phyloP scores from a whole-genome alignment of 2,797 vertebrate species.

The Tympanoctomys barrerae region DNA sequence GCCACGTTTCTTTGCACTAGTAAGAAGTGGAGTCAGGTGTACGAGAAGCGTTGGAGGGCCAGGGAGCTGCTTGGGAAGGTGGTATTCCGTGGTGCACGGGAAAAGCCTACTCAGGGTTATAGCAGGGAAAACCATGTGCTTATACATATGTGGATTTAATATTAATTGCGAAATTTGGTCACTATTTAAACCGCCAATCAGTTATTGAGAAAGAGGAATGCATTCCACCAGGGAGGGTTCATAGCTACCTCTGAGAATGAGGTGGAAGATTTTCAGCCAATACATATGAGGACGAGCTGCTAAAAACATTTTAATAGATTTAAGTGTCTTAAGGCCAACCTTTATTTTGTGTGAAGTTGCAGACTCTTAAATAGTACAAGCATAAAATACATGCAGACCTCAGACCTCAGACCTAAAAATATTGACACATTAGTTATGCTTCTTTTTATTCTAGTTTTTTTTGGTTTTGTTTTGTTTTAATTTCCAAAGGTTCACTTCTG shows the following conservation, averaged over 20 bases:
- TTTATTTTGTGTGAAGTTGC: not conserved
- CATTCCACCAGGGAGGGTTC: not conserved
- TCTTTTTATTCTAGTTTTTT: slow-evolving; percentile 23
- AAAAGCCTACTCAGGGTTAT: not conserved
- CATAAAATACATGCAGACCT: not conserved
- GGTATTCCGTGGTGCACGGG: not conserved
- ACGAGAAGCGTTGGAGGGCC: not conserved
- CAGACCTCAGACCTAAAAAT: not conserved
- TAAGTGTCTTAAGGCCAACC: not conserved
- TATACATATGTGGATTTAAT: not conserved
- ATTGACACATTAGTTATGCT: not conserved
- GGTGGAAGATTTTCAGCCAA: slow-evolving; percentile 4
- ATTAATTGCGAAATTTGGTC: slow-evolving; percentile 8
- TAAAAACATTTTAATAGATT: not conserved
- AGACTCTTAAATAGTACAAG: not conserved
- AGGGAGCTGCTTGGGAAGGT: not conserved
- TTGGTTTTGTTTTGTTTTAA: not conserved
- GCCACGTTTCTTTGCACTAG: not conserved
- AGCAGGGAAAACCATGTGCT: not conserved
- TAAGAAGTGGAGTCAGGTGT: not conserved
- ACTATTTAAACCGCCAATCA: not conserved
- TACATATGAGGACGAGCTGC: not conserved
- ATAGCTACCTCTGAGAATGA: not conserved
- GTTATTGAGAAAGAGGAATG: not conserved
- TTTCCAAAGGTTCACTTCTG: not conserved